These are phyloP conservation scores for Ginglymostoma cirratum DNA, from an alignment of 2,113 vertebrate species.

Conservation along the genomic window DNA sequence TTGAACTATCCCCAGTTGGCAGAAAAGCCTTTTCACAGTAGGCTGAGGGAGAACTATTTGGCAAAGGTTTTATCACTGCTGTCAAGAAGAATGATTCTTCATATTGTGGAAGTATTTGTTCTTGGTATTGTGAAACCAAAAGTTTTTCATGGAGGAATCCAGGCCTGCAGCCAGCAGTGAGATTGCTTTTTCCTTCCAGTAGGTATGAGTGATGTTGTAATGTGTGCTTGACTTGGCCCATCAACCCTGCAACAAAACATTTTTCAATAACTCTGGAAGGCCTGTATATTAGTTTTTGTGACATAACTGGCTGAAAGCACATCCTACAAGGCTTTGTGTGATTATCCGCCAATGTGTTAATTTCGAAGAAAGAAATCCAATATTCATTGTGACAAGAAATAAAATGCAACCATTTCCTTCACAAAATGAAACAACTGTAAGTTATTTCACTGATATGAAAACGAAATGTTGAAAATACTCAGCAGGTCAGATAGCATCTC, in stretches of 20 bases:
- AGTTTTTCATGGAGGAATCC: background rate
- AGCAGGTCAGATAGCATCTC: too few relatives aligned
- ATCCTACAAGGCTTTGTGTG: background rate
- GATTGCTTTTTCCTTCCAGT: background rate
- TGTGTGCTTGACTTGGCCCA: background rate
- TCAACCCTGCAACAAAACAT: background rate
- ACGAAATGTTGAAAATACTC: too few relatives aligned
- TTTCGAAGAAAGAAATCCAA: background rate
- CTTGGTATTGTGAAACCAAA: background rate
- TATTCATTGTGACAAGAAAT: background rate
- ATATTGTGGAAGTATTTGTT: background rate
- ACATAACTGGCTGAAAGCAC: background rate
- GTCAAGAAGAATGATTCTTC: background rate
- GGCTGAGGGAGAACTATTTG: slow-evolving; percentile 4
- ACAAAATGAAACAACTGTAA: background rate
- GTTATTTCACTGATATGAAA: background rate
- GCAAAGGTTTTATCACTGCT: background rate
- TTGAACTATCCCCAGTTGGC: background rate
- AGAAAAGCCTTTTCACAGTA: background rate
- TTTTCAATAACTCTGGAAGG: background rate
- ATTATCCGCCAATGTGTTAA: background rate
- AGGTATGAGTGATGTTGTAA: background rate
- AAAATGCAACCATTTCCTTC: background rate
- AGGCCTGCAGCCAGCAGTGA: background rate
- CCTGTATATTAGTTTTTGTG: background rate